Evolutionary conservation across 2,888 invertebrate genomes (phyloP), one percentile per base, ranked within the genome.

Genomic region (Plebejus melissa): DNA sequence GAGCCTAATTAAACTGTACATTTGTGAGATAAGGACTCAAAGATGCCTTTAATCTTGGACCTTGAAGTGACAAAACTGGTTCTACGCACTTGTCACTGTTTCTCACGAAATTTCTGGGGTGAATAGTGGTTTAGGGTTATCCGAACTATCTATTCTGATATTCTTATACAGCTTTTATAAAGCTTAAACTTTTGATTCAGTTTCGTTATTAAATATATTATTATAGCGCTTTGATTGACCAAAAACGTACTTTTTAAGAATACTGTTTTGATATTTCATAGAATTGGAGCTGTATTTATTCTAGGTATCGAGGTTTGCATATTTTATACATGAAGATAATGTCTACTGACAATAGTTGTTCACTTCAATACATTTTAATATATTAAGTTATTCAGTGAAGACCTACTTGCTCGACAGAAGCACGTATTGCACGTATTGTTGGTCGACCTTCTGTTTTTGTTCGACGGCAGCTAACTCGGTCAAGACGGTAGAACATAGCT

Each of bases 331-430:
- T 58, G 2, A 58, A n/a, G 7, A 58, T 58, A 58, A 58, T 22
- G 11, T 32, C 2, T 16, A 32, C 1, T 32, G 13, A 0, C 32
- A 36, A 13, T 65, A 16, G 13, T 32, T 65, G 65, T 65, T 11
- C 13, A 36, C 65, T 22, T 6, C 13, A 71, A 71, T n/a, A 71
- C 41, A 22, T 71, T 46, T 71, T 71, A 71, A 71, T 71, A 41
- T 70, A 46, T 71, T 71, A 13, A 71, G 41, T 71, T 71, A 71
- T 41, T 46, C 71, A 71, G 28, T 22, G 41, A 36, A 71, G 71
- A 71, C 71, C 71, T 46, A 71, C 46, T 71, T 71, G 41, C 41
- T 46, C 71, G 71, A 71, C 46, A 71, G 46, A 71, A 71, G 46
- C 41, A 28, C 71, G 71, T 46, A 46, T 71, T 71, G 46, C 41